Percentiles rank a stretch among this genome's conserved stretches.
Conservation (phyloP, 2,113 vertebrate species). For the Heterotilapia buettikoferi region DNA sequence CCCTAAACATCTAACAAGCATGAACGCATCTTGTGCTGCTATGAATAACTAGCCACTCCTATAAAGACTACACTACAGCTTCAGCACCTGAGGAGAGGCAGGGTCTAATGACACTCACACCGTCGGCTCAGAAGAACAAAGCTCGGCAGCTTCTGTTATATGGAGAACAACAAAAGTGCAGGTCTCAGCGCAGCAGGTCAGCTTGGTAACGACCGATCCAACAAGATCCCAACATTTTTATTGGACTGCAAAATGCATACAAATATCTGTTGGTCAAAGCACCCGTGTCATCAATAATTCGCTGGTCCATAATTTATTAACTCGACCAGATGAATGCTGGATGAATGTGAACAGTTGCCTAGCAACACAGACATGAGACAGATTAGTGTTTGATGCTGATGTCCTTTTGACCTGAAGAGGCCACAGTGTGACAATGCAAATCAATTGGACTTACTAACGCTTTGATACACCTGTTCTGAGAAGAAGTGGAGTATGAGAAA, state of each 20-base stretch:
- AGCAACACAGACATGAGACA: slow-evolving; percentile 41
- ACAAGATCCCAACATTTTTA: not conserved
- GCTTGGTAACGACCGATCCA: not conserved
- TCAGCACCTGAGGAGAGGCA: not conserved
- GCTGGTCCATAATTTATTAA: slow-evolving; percentile 44
- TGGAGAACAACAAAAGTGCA: not conserved
- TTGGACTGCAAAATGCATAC: not conserved
- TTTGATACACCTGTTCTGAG: slow-evolving; percentile 18
- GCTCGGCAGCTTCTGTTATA: not conserved
- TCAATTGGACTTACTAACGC: slow-evolving; percentile 42
- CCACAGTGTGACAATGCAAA: not conserved
- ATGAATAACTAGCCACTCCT: slow-evolving; percentile 1
- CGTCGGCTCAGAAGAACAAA: not conserved
- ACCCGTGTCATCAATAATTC: slow-evolving; percentile 2
- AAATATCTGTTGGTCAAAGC: not conserved
- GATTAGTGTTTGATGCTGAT: slow-evolving; percentile 9
- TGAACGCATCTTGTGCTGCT: not conserved
- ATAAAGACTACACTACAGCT: not conserved
- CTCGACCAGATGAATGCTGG: slow-evolving; percentile 6
- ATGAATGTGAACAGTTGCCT: slow-evolving; percentile 49
- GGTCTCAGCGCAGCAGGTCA: not conserved
- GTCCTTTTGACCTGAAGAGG: not conserved
- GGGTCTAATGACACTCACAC: slow-evolving; percentile 6
- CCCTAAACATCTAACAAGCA: not conserved
- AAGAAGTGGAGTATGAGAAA: not conserved